Evolutionary conservation across 2,888 invertebrate species (phyloP).

Genomic region (Sarcophaga caerulescens): DNA sequence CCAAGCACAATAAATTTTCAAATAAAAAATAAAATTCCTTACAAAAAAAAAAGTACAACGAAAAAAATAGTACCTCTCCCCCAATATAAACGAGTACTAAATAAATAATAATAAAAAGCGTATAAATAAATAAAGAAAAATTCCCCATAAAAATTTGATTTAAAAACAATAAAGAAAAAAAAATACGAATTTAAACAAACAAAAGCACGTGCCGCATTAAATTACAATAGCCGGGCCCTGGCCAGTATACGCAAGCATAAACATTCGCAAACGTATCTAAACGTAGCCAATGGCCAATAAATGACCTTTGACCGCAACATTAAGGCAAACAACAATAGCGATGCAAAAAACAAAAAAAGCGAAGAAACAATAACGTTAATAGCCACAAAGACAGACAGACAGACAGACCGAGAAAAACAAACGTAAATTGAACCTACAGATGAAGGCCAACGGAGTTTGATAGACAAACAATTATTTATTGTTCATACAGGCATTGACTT

Average conservation of each 20-base stretch:
- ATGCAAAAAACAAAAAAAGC: background rate
- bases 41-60: no score
- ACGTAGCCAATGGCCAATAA: background rate
- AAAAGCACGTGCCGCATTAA: conserved; percentile 61
- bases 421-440: no score
- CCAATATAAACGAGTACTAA: no score
- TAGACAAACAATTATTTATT: no score
- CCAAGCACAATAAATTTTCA: background rate
- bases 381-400: background rate
- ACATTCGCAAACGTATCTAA: no score
- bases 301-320: conserved; percentile 54
- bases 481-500: no score
- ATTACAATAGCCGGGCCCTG: conserved; percentile 26
- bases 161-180: conserved; percentile 1
- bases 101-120: background rate
- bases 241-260: no score
- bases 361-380: background rate
- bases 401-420: background rate
- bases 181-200: conserved; percentile 7
- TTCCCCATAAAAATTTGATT: background rate
- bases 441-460: no score
- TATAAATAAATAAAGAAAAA: background rate
- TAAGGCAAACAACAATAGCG: conserved; percentile 18
- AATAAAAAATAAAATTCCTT: conserved; percentile 1
- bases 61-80: no score